A percentile compares a stretch with the other conserved stretches of the same genome.
Evolutionary conservation across 2,113 vertebrate species (phyloP).

Genomic region (Grammomys surdaster): DNA sequence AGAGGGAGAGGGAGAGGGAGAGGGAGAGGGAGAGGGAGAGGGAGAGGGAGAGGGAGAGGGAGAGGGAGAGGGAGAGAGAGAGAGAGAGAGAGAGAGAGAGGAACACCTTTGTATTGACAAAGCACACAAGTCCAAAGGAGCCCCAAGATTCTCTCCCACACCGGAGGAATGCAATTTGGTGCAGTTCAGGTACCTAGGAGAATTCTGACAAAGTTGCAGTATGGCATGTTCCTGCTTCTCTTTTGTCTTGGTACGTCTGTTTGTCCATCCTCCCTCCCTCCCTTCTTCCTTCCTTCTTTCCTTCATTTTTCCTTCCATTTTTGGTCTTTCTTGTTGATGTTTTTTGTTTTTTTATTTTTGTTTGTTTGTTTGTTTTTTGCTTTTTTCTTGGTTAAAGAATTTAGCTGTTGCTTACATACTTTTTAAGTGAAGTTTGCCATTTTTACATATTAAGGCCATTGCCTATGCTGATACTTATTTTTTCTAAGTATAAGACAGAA

Average conservation of each 20-base stretch:
- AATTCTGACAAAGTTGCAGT: background rate
- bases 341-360: too few relatives aligned
- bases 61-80: fast-evolving
- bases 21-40: fast-evolving
- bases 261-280: too few relatives aligned
- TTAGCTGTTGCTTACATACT: background rate
- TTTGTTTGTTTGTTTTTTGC: too few relatives aligned
- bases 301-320: too few relatives aligned
- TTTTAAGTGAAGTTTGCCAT: background rate
- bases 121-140: background rate
- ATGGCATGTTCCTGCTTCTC: background rate
- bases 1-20: fast-evolving
- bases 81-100: background rate
- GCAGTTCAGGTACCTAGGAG: background rate
- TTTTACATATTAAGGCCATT: background rate
- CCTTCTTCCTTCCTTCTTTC: background rate
- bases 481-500: background rate
- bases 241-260: background rate
- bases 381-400: background rate
- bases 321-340: too few relatives aligned
- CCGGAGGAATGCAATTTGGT: constrained; percentile 46
- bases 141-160: constrained; percentile 52
- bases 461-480: background rate
- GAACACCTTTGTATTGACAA: background rate
- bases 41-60: too few relatives aligned